These are phyloP conservation scores for Stegana nigrithorax DNA, from an alignment of 2,888 invertebrate genomes.

Conservation along the genomic window DNA sequence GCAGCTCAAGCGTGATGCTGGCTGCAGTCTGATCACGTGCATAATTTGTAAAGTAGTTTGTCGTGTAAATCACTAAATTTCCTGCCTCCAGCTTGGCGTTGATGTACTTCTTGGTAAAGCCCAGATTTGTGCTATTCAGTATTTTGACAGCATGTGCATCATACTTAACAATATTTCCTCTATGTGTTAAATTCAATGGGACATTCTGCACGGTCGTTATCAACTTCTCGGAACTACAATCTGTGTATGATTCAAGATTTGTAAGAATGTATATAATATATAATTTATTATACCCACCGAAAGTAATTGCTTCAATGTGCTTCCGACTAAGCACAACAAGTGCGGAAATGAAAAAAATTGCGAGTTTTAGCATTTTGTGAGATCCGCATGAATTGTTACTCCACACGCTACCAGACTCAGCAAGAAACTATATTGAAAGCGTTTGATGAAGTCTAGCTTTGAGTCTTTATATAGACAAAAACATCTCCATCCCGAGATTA, in stretches of 20 bases:
- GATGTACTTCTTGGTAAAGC: slow-evolving; percentile 43
- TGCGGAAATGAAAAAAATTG: no score
- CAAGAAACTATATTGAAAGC: no score
- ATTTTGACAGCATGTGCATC: slow-evolving; percentile 37
- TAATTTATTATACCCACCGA: not conserved
- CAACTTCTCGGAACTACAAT: not conserved
- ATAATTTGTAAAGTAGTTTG: slow-evolving; percentile 40
- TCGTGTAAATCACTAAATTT: slow-evolving; percentile 42
- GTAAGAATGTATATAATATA: not conserved
- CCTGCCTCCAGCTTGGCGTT: slow-evolving; percentile 38
- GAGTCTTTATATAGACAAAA: no score
- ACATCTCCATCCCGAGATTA: no score
- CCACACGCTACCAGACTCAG: no score
- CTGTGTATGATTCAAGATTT: not conserved
- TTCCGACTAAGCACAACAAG: no score
- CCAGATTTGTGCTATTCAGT: slow-evolving; percentile 33
- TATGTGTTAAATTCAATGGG: slow-evolving; percentile 30
- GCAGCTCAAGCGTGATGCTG: slow-evolving; percentile 36
- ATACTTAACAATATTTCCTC: slow-evolving; percentile 33
- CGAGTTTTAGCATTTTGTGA: no score
- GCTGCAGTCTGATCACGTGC: slow-evolving; percentile 38
- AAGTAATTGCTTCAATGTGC: not conserved
- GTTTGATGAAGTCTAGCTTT: no score
- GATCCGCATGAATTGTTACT: no score
- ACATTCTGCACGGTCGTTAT: not conserved